Evolutionary conservation across 2,113 vertebrate genomes (phyloP).

Genomic region (Octodon degus): DNA sequence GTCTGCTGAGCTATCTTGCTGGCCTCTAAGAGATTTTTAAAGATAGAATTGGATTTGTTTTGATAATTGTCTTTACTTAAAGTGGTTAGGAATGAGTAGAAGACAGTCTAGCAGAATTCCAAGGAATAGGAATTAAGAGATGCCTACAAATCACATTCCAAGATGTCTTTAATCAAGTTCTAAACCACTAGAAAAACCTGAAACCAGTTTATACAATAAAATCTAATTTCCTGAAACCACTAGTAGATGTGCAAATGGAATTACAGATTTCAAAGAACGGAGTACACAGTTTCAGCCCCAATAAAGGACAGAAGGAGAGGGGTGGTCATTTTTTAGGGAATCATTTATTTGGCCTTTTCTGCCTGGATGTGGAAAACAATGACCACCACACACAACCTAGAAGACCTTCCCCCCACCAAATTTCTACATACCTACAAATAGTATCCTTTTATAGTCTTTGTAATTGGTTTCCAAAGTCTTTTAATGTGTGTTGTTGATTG

Average conservation of each 20-base stretch:
- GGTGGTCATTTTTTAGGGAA: background rate
- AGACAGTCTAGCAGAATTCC: background rate
- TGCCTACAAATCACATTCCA: background rate
- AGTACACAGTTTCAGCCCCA: background rate
- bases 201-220: slow-evolving; percentile 30
- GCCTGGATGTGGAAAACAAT: background rate
- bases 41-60: background rate
- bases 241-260: background rate
- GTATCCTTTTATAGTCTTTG: background rate
- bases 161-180: background rate
- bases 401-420: background rate
- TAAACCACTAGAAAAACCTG: background rate
- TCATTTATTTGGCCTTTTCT: background rate
- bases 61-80: slow-evolving; percentile 52
- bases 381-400: background rate
- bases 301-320: background rate
- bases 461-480: background rate
- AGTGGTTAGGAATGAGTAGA: background rate
- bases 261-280: background rate
- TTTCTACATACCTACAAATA: background rate
- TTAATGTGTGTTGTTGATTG: background rate
- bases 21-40: background rate
- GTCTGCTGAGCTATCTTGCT: too few species aligned
- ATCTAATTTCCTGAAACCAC: slow-evolving; percentile 11
- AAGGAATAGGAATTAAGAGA: background rate